A percentile compares a stretch with the other conserved stretches of the same genome.
phyloP scores from a whole-genome alignment of 2,113 vertebrate genomes.

The Tragelaphus imberbis region DNA sequence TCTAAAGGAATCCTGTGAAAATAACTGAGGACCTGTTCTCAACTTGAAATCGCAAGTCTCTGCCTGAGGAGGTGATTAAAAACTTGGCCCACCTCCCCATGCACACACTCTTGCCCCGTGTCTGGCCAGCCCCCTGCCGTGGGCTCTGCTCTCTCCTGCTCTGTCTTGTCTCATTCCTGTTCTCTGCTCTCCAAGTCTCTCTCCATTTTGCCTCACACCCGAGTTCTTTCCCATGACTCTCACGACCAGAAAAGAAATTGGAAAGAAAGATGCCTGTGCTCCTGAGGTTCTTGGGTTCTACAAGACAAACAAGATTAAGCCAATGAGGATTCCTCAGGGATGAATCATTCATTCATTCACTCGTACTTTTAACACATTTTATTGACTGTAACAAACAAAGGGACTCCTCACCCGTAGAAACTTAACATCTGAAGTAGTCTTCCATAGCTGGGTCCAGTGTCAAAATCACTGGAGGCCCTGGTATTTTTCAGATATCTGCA shows the following conservation, averaged over 20 bases:
- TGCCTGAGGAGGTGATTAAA: conserved; percentile 18
- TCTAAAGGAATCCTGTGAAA: conserved; percentile 36
- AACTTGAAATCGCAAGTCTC: conserved; percentile 13
- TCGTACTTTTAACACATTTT: conserved; percentile 18
- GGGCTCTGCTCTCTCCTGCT: not conserved
- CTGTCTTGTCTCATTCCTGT: not conserved
- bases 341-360: not conserved
- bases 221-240: not conserved
- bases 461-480: not conserved
- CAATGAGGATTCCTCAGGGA: not conserved
- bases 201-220: not conserved
- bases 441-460: not conserved
- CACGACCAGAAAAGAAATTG: not conserved
- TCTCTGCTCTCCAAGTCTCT: not conserved
- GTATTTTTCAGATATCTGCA: not conserved
- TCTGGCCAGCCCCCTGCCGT: not conserved
- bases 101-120: not conserved
- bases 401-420: not conserved
- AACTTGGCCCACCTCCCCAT: not conserved
- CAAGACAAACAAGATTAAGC: not conserved
- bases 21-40: conserved; percentile 27
- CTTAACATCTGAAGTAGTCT: not conserved
- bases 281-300: not conserved
- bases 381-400: not conserved
- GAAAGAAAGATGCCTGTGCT: not conserved